Percentiles rank a stretch among this genome's conserved stretches.
Evolutionary conservation across 2,797 vertebrate species (phyloP).

Genomic region (Salmo trutta): DNA sequence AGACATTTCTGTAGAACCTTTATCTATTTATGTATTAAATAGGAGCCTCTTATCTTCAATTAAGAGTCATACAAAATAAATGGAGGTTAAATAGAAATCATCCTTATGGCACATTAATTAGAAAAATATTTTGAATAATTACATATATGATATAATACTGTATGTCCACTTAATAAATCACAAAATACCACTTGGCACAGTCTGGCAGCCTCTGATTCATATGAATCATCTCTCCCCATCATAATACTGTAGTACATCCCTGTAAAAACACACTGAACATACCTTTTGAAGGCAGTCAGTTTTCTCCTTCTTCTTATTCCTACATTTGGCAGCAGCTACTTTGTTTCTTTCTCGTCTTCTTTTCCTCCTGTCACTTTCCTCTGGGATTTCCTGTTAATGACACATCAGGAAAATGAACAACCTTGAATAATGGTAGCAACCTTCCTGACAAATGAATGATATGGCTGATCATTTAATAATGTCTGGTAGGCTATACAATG

Average conservation of each 20-base stretch:
- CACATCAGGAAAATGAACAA: not conserved
- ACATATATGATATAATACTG: not conserved
- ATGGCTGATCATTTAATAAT: too few species aligned
- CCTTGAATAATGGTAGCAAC: not conserved
- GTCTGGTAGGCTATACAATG: too few species aligned
- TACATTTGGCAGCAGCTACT: constrained; percentile 92
- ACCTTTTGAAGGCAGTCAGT: constrained; percentile 93
- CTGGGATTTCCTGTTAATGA: constrained; percentile 68
- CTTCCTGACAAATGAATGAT: not conserved
- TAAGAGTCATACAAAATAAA: not conserved
- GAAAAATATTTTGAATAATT: not conserved
- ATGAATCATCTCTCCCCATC: not conserved
- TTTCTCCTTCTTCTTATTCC: constrained; percentile 98
- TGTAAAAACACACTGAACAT: constrained; percentile 31
- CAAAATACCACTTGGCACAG: not conserved
- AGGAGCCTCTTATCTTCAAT: too few species aligned
- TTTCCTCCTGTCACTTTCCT: constrained; percentile 87
- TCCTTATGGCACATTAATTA: not conserved
- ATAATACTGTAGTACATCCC: not conserved
- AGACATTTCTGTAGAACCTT: too few species aligned
- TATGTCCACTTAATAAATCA: not conserved
- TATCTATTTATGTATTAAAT: too few species aligned
- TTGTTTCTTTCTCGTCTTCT: constrained; percentile 94
- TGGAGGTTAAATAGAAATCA: not conserved
- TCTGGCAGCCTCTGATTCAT: not conserved